Evolutionary conservation across 2,888 invertebrate genomes (phyloP).

Genomic region (Cryptus viduatorius): DNA sequence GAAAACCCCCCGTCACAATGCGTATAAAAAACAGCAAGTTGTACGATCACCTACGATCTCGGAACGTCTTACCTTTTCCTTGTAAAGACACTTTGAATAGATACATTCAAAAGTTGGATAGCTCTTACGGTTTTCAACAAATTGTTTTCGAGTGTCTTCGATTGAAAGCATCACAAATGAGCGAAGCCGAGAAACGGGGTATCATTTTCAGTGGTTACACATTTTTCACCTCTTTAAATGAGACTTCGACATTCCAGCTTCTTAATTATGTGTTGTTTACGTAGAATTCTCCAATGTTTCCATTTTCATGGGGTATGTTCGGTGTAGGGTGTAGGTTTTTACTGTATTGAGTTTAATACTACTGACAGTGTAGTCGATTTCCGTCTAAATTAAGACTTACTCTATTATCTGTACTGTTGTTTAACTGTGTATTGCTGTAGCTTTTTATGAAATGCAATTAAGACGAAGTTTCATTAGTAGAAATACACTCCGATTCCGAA

Average conservation of each 20-base stretch:
- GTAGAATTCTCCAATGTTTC: not conserved
- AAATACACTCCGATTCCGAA: not conserved
- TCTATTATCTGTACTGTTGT: not conserved
- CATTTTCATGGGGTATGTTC: not conserved
- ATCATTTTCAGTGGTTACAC: conserved; percentile 11
- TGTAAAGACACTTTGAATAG: conserved; percentile 60
- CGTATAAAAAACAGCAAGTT: conserved; percentile 63
- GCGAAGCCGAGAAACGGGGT: conserved; percentile 54
- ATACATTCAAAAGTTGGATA: conserved; percentile 60
- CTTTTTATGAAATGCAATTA: not conserved
- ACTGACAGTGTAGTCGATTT: no score
- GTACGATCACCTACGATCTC: conserved; percentile 60
- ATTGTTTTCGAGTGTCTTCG: not conserved
- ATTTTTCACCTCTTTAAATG: not conserved
- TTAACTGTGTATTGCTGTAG: not conserved
- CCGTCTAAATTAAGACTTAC: no score
- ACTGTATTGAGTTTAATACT: no score
- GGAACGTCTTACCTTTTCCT: conserved; percentile 60
- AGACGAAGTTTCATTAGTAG: not conserved
- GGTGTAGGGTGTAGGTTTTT: not conserved
- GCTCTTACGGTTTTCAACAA: conserved; percentile 30
- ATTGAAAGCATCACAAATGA: conserved; percentile 59
- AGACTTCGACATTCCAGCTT: not conserved
- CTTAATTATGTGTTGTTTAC: not conserved
- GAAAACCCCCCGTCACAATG: no score